phyloP scores from a whole-genome alignment of 2,888 invertebrate genomes.

The Mamestra brassicae region DNA sequence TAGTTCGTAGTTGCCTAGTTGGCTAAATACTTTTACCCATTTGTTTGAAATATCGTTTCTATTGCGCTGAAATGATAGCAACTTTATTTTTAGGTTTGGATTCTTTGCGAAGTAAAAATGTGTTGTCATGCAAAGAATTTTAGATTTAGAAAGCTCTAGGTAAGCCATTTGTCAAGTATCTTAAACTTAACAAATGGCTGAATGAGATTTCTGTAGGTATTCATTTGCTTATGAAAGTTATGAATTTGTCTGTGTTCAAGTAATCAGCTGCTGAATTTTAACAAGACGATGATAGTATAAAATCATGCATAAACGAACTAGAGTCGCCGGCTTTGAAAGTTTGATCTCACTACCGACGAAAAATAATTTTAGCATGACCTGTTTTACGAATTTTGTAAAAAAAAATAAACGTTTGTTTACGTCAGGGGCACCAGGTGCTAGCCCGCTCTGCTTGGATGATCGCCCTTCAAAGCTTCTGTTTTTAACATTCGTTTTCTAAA shows the following conservation, averaged over 20 bases:
- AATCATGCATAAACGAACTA: conserved; percentile 7
- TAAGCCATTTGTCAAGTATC: too few relatives aligned
- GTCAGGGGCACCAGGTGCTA: conserved; percentile 48
- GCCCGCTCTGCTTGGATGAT: conserved; percentile 23
- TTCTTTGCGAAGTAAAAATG: conserved; percentile 15
- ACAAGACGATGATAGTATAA: background rate
- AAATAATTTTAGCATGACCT: conserved; percentile 41
- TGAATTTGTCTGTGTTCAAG: too few relatives aligned
- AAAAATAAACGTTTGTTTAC: conserved; percentile 47
- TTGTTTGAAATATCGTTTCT: background rate
- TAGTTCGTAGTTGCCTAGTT: conserved; percentile 49
- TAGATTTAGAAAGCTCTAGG: background rate
- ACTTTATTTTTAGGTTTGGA: conserved; percentile 30
- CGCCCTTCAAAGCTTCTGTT: conserved; percentile 22
- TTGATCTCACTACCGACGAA: background rate
- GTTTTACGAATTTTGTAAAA: conserved; percentile 46
- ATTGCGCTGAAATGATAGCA: conserved; percentile 18
- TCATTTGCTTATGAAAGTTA: too few relatives aligned
- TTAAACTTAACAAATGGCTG: too few relatives aligned
- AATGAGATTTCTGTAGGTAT: too few relatives aligned
- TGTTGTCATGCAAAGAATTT: background rate
- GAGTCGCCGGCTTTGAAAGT: conserved; percentile 11
- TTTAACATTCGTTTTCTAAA: conserved; percentile 12
- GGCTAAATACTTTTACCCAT: conserved; percentile 20
- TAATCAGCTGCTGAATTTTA: background rate